phyloP scores from a whole-genome alignment of 2,888 invertebrate species.

The Phengaris alcon region DNA sequence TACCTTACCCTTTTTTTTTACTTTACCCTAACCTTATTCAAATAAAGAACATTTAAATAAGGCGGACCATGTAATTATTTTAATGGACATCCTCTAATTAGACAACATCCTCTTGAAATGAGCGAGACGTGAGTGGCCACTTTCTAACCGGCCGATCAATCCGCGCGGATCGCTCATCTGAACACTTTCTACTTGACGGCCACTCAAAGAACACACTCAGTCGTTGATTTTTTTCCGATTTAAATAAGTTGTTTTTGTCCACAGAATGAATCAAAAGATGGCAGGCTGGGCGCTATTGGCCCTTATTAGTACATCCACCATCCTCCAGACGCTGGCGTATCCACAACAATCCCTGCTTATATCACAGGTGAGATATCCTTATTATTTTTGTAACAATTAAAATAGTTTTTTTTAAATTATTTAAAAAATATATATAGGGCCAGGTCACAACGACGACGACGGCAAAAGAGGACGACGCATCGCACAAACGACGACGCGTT shows the following conservation, averaged over 20 bases:
- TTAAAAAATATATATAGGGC: no score
- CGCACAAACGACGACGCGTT: no score
- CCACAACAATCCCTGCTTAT: constrained; percentile 76
- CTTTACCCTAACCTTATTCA: no score
- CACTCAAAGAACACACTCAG: constrained; percentile 51
- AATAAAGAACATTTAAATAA: constrained; percentile 25
- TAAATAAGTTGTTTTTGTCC: constrained; percentile 33
- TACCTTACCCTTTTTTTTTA: no score
- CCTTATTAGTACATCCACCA: constrained; percentile 82
- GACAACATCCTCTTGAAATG: constrained; percentile 58
- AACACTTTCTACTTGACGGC: constrained; percentile 74
- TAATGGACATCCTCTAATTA: constrained; percentile 62
- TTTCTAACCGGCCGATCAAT: constrained; percentile 74
- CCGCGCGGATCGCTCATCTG: constrained; percentile 72
- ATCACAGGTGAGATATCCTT: constrained; percentile 59
- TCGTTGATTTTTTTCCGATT: not conserved
- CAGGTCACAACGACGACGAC: no score
- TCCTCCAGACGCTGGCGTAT: constrained; percentile 84
- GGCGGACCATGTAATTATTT: constrained; percentile 38
- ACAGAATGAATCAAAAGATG: constrained; percentile 82
- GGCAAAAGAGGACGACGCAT: no score
- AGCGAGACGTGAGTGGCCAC: constrained; percentile 58
- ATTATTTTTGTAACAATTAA: not conserved
- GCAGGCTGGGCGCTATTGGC: constrained; percentile 84
- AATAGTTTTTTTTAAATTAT: no score